These are phyloP conservation scores for Irena cyanogastra DNA, from an alignment of 2,113 vertebrate species.

Conservation along the genomic window DNA sequence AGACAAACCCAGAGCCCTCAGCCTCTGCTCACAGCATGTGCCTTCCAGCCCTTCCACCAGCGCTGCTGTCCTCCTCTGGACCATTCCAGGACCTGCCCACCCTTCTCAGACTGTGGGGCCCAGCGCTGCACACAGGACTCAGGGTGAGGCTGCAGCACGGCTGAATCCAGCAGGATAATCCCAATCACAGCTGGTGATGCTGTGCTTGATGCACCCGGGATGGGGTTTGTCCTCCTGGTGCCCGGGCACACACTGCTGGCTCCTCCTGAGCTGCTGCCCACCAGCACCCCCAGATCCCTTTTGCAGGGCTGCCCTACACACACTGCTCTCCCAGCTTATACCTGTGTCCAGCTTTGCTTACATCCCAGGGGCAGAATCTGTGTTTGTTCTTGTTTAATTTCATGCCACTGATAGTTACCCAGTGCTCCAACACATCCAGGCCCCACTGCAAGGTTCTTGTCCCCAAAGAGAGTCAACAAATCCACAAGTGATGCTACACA, in stretches of 20 bases:
- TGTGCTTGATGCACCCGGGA: background rate
- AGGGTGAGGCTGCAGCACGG: accelerated
- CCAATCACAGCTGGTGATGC: too few relatives aligned
- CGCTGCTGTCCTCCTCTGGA: background rate
- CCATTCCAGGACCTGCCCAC: background rate
- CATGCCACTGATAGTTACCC: accelerated
- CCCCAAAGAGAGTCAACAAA: background rate
- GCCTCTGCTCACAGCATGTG: background rate
- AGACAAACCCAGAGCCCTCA: background rate
- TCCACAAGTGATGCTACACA: background rate
- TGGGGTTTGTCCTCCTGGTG: background rate
- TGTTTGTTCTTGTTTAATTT: background rate
- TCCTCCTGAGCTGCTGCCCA: background rate
- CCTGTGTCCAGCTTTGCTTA: background rate
- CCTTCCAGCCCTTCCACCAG: background rate
- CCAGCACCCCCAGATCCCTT: background rate
- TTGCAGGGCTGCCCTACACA: background rate
- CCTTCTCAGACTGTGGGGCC: background rate
- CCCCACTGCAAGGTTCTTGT: background rate
- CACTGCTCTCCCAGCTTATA: background rate
- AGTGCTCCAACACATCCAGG: accelerated
- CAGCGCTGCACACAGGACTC: background rate
- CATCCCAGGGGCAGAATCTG: background rate
- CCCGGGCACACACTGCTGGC: background rate
- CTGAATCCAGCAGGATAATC: background rate